Percentiles rank a stretch among this genome's conserved stretches.
phyloP scores from a whole-genome alignment of 2,888 invertebrate species.

The Matsumyia berberina region DNA sequence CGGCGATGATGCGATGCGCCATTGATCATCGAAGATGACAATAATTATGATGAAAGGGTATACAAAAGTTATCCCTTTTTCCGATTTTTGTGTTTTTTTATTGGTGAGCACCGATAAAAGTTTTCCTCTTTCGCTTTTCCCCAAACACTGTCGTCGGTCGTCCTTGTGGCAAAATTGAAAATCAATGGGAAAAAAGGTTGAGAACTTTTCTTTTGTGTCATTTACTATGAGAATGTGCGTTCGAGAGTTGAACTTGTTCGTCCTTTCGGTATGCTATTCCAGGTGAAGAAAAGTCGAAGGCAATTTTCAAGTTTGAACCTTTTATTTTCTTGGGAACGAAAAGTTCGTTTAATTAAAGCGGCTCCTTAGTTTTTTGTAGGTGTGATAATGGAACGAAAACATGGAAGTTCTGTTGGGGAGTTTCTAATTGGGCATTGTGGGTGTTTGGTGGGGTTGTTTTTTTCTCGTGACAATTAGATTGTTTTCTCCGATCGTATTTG shows the following conservation, averaged over 20 bases:
- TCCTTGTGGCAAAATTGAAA: slow-evolving; percentile 59
- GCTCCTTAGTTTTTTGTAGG: not conserved
- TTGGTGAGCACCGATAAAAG: slow-evolving; percentile 58
- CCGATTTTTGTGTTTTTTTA: slow-evolving; percentile 13
- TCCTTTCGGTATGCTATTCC: slow-evolving; percentile 3
- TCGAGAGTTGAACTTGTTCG: slow-evolving; percentile 48
- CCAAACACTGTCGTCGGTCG: not conserved
- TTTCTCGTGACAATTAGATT: not conserved
- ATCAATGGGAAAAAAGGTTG: slow-evolving; percentile 48
- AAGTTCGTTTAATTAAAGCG: slow-evolving; percentile 23
- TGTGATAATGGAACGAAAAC: not conserved
- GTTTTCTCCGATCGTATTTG: too few relatives aligned
- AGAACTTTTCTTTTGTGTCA: slow-evolving; percentile 34
- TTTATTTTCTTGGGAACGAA: not conserved
- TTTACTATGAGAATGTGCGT: slow-evolving; percentile 52
- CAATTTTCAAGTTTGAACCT: slow-evolving; percentile 38
- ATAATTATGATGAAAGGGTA: slow-evolving; percentile 59
- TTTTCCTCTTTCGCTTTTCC: slow-evolving; percentile 10
- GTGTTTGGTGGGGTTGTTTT: not conserved
- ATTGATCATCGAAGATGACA: slow-evolving; percentile 63
- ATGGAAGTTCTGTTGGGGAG: not conserved
- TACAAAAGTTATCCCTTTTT: slow-evolving; percentile 31
- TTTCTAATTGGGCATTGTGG: slow-evolving; percentile 10
- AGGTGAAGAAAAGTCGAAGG: slow-evolving; percentile 48
- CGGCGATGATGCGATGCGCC: slow-evolving; percentile 45